A percentile compares a stretch with the other conserved stretches of the same genome.
These are phyloP conservation scores for Strigamia maritima DNA, from an alignment of 2,888 invertebrate genomes.

Conservation along the genomic window DNA sequence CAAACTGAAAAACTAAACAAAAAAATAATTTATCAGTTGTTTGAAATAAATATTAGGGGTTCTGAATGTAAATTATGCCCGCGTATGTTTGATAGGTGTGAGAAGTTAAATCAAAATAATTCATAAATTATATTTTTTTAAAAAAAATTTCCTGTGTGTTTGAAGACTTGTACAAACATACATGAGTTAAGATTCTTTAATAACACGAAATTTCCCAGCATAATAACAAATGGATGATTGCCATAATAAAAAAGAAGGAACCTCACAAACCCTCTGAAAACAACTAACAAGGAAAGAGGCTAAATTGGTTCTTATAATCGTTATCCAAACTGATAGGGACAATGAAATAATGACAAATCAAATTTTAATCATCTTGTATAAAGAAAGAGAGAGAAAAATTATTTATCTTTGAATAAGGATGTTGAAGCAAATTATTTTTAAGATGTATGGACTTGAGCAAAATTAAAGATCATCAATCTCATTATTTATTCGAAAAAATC, in stretches of 20 bases:
- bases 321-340: slow-evolving; percentile 5
- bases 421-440: slow-evolving; percentile 19
- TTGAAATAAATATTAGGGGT: background rate
- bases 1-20: background rate
- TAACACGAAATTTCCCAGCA: background rate
- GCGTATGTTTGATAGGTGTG: too few species aligned
- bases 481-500: background rate
- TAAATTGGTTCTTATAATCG: background rate
- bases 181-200: background rate
- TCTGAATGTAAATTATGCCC: background rate
- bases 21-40: background rate
- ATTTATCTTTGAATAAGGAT: background rate
- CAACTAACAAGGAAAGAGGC: slow-evolving; percentile 20
- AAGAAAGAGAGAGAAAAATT: background rate
- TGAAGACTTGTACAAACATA: background rate
- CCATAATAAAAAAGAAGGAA: background rate
- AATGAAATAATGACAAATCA: slow-evolving; percentile 18
- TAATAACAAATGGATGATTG: slow-evolving; percentile 18
- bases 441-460: background rate
- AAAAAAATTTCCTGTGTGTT: background rate
- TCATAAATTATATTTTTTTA: background rate
- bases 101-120: background rate
- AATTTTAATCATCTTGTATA: background rate
- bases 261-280: slow-evolving; percentile 18
- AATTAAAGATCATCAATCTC: background rate